Percentiles rank a stretch among this genome's conserved stretches.
phyloP scores from a whole-genome alignment of 2,797 vertebrate genomes.

The Stomatorhinus walkeri region DNA sequence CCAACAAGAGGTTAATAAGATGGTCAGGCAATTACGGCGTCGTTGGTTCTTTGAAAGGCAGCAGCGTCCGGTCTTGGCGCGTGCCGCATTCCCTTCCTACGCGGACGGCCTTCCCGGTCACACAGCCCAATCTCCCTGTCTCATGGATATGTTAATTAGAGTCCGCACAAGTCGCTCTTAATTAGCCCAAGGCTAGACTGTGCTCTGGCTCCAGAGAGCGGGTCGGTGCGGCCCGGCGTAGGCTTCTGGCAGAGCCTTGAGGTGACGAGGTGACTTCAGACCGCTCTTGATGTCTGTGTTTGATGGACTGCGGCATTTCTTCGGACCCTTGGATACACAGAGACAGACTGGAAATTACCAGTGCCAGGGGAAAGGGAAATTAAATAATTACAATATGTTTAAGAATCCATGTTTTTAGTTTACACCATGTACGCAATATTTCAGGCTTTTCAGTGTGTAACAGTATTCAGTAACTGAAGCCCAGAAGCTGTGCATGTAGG shows the following conservation, averaged over 20 bases:
- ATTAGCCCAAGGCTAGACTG: slow-evolving; percentile 57
- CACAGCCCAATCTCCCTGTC: slow-evolving; percentile 41
- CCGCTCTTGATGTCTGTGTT: not conserved
- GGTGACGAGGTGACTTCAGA: not conserved
- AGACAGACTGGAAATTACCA: not conserved
- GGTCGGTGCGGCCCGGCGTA: not conserved
- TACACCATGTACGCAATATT: not conserved
- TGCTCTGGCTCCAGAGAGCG: slow-evolving; percentile 46
- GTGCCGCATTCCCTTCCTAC: slow-evolving; percentile 23
- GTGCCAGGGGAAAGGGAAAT: not conserved
- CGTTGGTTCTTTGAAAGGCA: slow-evolving; percentile 41
- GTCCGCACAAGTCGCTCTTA: slow-evolving; percentile 64
- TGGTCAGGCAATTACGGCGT: slow-evolving; percentile 61
- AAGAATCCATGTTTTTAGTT: not conserved
- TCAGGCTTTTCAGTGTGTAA: not conserved
- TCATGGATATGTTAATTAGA: slow-evolving; percentile 66
- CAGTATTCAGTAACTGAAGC: not conserved
- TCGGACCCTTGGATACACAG: not conserved
- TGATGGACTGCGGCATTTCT: not conserved
- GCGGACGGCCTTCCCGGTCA: slow-evolving; percentile 47
- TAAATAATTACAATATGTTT: not conserved
- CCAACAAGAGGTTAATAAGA: slow-evolving; percentile 67
- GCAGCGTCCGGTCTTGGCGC: slow-evolving; percentile 38
- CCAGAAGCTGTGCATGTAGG: not conserved
- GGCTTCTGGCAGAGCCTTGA: slow-evolving; percentile 32